Percentiles rank a stretch among this genome's conserved stretches.
Conservation (phyloP, 2,888 invertebrate genomes). For the Allacma fusca region DNA sequence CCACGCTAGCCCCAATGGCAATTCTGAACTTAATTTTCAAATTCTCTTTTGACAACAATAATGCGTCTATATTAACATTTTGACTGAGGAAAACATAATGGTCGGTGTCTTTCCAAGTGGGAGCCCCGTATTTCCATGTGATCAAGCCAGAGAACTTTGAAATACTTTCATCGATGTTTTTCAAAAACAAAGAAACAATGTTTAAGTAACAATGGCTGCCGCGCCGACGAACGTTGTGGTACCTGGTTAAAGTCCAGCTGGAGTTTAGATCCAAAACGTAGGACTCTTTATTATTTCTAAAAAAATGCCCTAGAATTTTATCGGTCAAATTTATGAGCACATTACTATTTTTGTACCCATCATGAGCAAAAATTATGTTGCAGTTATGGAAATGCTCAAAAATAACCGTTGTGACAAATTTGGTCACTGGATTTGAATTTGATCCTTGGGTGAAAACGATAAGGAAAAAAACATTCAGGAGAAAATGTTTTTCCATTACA, state of each 20-base stretch:
- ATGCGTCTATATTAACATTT: constrained; percentile 17
- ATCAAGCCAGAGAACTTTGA: background rate
- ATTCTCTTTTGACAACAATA: constrained; percentile 36
- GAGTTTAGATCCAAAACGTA: background rate
- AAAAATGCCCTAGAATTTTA: background rate
- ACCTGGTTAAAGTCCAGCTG: background rate
- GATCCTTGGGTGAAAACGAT: too few species aligned
- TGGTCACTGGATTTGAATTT: too few species aligned
- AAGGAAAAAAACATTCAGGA: too few species aligned
- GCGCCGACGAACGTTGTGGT: background rate
- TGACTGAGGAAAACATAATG: constrained; percentile 44
- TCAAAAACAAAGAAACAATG: background rate
- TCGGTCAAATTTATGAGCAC: background rate
- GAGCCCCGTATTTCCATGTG: constrained; percentile 22
- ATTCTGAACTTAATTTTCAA: constrained; percentile 46
- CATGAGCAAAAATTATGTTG: background rate
- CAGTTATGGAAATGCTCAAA: too few species aligned
- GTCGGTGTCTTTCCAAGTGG: constrained; percentile 46
- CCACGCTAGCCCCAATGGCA: background rate
- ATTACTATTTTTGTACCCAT: background rate
- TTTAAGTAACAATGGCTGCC: background rate
- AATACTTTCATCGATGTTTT: background rate
- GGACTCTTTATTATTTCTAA: background rate
- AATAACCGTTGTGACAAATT: too few species aligned
- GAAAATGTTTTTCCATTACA: too few species aligned